phyloP scores from a whole-genome alignment of 2,113 vertebrate species.

The Phalacrocorax carbo region DNA sequence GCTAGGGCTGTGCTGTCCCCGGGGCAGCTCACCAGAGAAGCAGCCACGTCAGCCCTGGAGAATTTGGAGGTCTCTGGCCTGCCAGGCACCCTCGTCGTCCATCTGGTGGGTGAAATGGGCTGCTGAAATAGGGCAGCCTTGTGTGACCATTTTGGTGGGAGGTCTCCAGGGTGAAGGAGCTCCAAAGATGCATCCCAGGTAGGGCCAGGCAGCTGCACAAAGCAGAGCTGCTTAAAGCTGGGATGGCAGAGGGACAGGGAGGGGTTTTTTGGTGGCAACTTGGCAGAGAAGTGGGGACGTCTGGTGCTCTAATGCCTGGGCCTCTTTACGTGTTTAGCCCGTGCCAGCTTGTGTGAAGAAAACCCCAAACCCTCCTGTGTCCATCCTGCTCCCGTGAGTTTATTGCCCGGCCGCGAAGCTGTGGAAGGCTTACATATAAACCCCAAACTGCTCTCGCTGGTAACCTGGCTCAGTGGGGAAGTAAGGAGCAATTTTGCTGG shows the following conservation, averaged over 20 bases:
- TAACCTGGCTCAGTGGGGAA: slow-evolving; percentile 12
- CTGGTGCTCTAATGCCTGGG: not conserved
- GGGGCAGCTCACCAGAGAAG: not conserved
- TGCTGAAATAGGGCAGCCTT: not conserved
- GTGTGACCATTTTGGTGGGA: not conserved
- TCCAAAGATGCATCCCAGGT: not conserved
- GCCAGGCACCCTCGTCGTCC: not conserved
- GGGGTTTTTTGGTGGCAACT: accelerated
- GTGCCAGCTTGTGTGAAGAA: not conserved
- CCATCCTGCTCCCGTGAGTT: not conserved
- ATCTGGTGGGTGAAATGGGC: not conserved
- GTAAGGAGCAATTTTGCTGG: slow-evolving; percentile 44
- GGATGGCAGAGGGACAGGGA: not conserved
- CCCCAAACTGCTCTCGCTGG: not conserved
- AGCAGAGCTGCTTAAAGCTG: not conserved
- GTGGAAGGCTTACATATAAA: not conserved
- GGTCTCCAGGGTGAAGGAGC: accelerated
- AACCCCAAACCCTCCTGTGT: not conserved
- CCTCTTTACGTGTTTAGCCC: not conserved
- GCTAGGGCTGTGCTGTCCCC: accelerated
- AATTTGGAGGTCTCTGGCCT: not conserved
- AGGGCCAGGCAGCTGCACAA: not conserved
- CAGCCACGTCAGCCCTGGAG: not conserved
- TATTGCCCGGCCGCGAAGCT: not conserved
- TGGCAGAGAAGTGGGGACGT: not conserved